Conservation (phyloP, 2,888 invertebrate species). For the Hirtodrosophila trivittata region DNA sequence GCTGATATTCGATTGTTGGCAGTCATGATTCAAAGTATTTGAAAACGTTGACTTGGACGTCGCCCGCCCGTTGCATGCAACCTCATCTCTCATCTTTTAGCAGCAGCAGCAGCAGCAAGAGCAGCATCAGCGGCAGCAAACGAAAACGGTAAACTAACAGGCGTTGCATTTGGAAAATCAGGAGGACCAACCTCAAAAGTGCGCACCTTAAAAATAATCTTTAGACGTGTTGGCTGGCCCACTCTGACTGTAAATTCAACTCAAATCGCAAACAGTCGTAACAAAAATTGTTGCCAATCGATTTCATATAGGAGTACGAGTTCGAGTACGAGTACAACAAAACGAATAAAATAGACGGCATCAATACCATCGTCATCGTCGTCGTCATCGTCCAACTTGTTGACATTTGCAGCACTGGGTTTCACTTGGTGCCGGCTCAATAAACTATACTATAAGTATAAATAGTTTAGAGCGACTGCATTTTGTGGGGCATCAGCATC, state of each 20-base stretch:
- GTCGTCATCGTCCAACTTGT: conserved; percentile 61
- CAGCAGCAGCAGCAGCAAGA: conserved; percentile 28
- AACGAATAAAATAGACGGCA: conserved; percentile 67
- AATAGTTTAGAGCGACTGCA: conserved; percentile 66
- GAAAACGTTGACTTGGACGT: conserved; percentile 59
- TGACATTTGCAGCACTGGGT: conserved; percentile 70
- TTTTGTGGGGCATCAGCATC: conserved; percentile 61
- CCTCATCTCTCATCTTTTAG: conserved; percentile 67
- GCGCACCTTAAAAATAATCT: conserved; percentile 79
- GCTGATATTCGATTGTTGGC: conserved; percentile 76
- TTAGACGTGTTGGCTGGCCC: conserved; percentile 71
- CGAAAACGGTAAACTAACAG: conserved; percentile 79
- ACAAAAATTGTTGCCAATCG: conserved; percentile 74
- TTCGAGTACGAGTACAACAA: conserved; percentile 13
- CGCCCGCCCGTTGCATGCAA: conserved; percentile 72
- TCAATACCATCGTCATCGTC: conserved; percentile 60
- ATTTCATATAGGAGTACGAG: conserved; percentile 51
- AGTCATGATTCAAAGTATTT: conserved; percentile 77
- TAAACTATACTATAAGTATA: conserved; percentile 70
- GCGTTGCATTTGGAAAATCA: conserved; percentile 79
- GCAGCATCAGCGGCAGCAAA: conserved; percentile 26
- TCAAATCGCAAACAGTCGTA: conserved; percentile 60
- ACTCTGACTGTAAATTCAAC: conserved; percentile 47
- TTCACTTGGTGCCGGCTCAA: conserved; percentile 54
- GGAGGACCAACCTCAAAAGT: conserved; percentile 80